These are phyloP conservation scores for Coenobita brevimanus DNA, from an alignment of 1,140 invertebrate genomes.

Conservation along the genomic window DNA sequence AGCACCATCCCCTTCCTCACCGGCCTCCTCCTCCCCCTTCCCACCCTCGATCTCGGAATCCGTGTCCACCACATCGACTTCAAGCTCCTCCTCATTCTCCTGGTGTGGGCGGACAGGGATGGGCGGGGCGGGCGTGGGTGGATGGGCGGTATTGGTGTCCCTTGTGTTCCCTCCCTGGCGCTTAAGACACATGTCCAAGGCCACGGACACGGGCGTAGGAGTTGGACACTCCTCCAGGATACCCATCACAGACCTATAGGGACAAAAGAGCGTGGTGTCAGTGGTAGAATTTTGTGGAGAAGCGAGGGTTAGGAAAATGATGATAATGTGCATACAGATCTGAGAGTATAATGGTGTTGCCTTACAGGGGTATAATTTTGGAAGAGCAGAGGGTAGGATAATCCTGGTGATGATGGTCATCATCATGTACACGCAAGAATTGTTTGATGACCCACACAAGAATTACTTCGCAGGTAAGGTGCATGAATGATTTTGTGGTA, in stretches of 20 bases:
- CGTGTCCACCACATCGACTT: conserved; percentile 68
- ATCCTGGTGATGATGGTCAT: too few relatives aligned
- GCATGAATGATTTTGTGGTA: too few relatives aligned
- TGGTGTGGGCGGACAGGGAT: conserved; percentile 39
- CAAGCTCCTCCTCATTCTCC: conserved; percentile 64
- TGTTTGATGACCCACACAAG: too few relatives aligned
- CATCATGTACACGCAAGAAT: too few relatives aligned
- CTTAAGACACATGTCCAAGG: conserved; percentile 69
- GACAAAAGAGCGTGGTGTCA: conserved; percentile 2
- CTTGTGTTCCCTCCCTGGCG: conserved; percentile 29
- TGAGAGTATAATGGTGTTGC: too few relatives aligned
- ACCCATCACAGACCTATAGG: conserved; percentile 42
- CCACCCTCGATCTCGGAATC: conserved; percentile 65
- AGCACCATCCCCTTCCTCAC: conserved; percentile 68
- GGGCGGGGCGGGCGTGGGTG: conserved; percentile 30
- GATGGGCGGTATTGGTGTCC: conserved; percentile 27
- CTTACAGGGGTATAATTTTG: too few relatives aligned
- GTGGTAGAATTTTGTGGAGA: background rate
- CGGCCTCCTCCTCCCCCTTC: conserved; percentile 60
- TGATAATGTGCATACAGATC: too few relatives aligned
- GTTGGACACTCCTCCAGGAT: conserved; percentile 61
- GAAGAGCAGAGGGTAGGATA: too few relatives aligned
- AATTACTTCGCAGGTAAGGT: too few relatives aligned
- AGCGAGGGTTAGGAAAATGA: too few relatives aligned
- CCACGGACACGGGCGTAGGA: conserved; percentile 51